phyloP scores from a whole-genome alignment of 2,113 vertebrate species.

The Zosterops japonicus region DNA sequence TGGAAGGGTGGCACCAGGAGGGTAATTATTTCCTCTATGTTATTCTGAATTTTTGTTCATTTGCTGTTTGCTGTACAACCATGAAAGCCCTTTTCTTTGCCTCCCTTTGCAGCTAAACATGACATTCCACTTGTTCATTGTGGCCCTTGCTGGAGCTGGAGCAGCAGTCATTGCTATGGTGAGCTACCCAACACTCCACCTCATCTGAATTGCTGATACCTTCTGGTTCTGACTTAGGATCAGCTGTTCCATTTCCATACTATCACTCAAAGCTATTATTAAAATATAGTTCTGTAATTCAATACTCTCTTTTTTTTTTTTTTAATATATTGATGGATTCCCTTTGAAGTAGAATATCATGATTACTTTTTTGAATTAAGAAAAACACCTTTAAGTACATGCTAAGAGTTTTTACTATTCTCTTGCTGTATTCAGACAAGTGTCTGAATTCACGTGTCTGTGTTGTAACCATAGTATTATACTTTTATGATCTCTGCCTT shows the following conservation, averaged over 20 bases:
- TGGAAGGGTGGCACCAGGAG: background rate
- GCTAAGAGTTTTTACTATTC: background rate
- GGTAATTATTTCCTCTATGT: background rate
- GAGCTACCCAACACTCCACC: conserved; percentile 21
- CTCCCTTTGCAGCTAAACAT: conserved; percentile 86
- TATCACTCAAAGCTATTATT: background rate
- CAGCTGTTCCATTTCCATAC: background rate
- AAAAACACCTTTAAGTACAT: background rate
- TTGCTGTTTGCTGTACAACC: background rate
- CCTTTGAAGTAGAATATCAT: background rate
- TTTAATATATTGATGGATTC: background rate
- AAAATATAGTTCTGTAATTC: background rate
- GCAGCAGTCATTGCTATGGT: conserved; percentile 98
- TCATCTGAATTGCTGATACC: background rate
- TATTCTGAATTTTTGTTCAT: background rate
- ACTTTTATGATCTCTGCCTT: background rate
- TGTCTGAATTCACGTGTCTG: background rate
- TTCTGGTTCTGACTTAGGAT: background rate
- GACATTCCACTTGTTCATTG: conserved; percentile 98
- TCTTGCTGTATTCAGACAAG: background rate
- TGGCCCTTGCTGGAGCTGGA: conserved; percentile 95
- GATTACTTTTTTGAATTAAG: background rate
- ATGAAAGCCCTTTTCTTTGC: background rate
- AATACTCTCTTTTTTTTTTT: background rate
- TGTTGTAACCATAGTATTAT: background rate